Percentiles rank a stretch among this genome's conserved stretches.
These are phyloP conservation scores for Rattus norvegicus DNA, from an alignment of 2,113 vertebrate species.

Conservation along the genomic window GRCr8 NC_086023.1:60004001-60004500, in stretches of 20 bases:
- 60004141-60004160: background rate
- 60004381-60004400: background rate
- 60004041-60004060: background rate
- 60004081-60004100: background rate
- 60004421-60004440: background rate
- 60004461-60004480: background rate
- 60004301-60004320: too few species aligned
- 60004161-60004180: background rate
- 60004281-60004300: background rate
- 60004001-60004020: constrained; percentile 17
- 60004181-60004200: background rate
- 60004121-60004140: background rate
- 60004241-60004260: too few species aligned
- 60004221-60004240: background rate
- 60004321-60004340: background rate
- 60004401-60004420: background rate
- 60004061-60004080: background rate
- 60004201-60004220: background rate
- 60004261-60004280: too few species aligned
- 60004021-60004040: background rate
- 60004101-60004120: background rate
- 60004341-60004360: background rate
- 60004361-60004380: background rate
- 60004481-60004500: background rate
- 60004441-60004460: background rate